Evolutionary conservation across 1,140 invertebrate species (phyloP).

Genomic region (Eriosoma lanigerum): DNA sequence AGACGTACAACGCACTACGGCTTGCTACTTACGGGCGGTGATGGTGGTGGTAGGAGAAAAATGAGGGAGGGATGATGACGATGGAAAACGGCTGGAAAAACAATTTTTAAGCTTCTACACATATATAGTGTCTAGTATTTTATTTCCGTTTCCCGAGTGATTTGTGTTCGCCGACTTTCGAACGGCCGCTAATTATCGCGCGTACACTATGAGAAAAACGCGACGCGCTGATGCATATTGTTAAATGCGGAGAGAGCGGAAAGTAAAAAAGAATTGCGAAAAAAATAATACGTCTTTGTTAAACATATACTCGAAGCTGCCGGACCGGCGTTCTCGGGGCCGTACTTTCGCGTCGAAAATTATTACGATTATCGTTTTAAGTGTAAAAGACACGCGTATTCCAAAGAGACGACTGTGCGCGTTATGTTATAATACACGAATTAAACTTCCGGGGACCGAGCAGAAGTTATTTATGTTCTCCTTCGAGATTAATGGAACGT

Average conservation of each 20-base stretch:
- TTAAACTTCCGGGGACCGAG: slow-evolving; percentile 22
- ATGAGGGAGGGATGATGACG: background rate
- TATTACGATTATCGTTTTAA: background rate
- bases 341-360: background rate
- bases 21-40: no score
- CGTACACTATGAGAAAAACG: no score
- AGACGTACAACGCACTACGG: background rate
- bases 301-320: no score
- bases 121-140: slow-evolving; percentile 1
- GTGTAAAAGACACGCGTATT: background rate
- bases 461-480: slow-evolving; percentile 16
- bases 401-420: background rate
- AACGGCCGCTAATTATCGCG: background rate
- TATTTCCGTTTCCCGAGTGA: background rate
- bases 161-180: slow-evolving; percentile 12
- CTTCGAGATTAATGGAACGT: slow-evolving; percentile 35
- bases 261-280: background rate
- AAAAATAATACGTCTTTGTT: background rate
- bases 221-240: no score
- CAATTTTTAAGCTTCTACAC: slow-evolving; percentile 34
- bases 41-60: no score
- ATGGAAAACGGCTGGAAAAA: background rate
- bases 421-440: background rate
- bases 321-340: no score
- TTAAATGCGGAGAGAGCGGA: background rate